A percentile compares a stretch with the other conserved stretches of the same genome.
These are phyloP conservation scores for Sardinella longiceps DNA, from an alignment of 2,797 vertebrate species.

Conservation along the genomic window DNA sequence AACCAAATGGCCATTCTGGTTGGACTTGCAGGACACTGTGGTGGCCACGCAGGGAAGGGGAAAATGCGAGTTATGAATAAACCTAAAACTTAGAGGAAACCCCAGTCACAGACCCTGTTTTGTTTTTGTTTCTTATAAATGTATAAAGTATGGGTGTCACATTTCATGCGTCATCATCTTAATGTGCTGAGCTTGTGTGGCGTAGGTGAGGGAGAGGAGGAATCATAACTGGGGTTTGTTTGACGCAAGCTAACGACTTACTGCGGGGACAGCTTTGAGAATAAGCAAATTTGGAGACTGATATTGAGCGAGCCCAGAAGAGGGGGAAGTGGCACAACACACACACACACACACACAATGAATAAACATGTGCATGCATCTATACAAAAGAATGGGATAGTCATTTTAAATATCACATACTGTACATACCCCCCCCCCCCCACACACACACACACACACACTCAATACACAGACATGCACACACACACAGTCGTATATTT, in stretches of 20 bases:
- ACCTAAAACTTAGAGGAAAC: not conserved
- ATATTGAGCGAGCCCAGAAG: not conserved
- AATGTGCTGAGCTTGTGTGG: not conserved
- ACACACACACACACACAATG: not conserved
- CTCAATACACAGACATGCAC: not conserved
- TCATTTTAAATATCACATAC: not conserved
- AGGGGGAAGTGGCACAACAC: not conserved
- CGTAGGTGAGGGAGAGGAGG: not conserved
- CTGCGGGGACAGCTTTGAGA: not conserved
- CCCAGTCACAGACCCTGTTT: not conserved
- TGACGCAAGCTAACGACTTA: not conserved
- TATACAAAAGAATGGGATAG: not conserved
- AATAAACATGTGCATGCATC: too few relatives aligned
- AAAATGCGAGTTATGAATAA: not conserved
- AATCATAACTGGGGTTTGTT: not conserved
- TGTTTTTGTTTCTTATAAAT: not conserved
- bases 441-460: not conserved
- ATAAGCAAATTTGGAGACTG: not conserved
- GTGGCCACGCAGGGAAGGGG: not conserved
- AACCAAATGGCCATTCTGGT: constrained; percentile 3
- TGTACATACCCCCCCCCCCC: too few relatives aligned
- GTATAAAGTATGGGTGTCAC: not conserved
- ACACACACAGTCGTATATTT: not conserved
- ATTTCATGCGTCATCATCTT: not conserved
- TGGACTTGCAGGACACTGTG: not conserved